These are phyloP conservation scores for Limnephilus lunatus DNA, from an alignment of 2,888 invertebrate genomes.

Conservation along the genomic window DNA sequence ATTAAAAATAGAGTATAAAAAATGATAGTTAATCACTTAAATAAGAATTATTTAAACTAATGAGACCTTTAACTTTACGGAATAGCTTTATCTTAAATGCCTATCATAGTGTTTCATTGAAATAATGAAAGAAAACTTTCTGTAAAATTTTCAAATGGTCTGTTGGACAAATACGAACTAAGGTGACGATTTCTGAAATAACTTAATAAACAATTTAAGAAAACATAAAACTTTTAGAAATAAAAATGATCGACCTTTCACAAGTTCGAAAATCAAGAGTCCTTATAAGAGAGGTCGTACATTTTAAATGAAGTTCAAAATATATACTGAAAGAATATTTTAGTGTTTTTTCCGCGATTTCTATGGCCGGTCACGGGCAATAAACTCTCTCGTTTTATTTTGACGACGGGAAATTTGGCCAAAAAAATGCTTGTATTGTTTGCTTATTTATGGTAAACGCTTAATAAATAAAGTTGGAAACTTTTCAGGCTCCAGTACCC, in stretches of 20 bases:
- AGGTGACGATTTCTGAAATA: too few species aligned
- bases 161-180: too few species aligned
- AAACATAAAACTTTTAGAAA: neutral
- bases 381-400: constrained; percentile 32
- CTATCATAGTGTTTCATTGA: too few species aligned
- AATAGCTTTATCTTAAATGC: too few species aligned
- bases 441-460: constrained; percentile 17
- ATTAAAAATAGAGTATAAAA: too few species aligned
- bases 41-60: too few species aligned
- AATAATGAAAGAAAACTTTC: too few species aligned
- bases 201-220: neutral
- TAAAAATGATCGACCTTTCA: neutral
- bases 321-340: constrained; percentile 26
- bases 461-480: constrained; percentile 12
- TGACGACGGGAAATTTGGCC: constrained; percentile 15
- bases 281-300: neutral
- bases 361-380: constrained; percentile 37
- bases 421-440: constrained; percentile 19
- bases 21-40: too few species aligned
- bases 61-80: too few species aligned
- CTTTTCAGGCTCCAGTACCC: neutral
- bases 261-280: neutral
- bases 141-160: too few species aligned
- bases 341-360: constrained; percentile 27
- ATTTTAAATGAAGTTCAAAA: constrained; percentile 23